A percentile compares a stretch with the other conserved stretches of the same genome.
Evolutionary conservation across 2,113 vertebrate species (phyloP).

Genomic region (Arizona elegans): DNA sequence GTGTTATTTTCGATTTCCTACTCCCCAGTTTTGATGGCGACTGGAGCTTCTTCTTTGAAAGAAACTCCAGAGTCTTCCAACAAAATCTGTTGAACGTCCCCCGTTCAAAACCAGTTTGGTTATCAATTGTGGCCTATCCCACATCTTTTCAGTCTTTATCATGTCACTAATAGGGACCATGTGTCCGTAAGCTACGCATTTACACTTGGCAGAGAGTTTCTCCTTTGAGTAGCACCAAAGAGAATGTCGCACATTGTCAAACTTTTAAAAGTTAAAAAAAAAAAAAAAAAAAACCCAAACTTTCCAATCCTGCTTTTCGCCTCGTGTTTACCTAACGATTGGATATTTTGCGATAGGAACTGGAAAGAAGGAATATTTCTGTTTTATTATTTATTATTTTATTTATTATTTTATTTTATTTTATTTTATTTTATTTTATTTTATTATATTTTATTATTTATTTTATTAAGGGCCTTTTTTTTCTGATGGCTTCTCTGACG

Average conservation of each 20-base stretch:
- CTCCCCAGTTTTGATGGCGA: not conserved
- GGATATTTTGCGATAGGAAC: not conserved
- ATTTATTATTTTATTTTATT: too few species aligned
- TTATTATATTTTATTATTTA: not conserved
- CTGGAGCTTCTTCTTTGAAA: not conserved
- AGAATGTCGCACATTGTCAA: not conserved
- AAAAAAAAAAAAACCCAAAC: too few species aligned
- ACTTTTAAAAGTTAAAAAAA: not conserved
- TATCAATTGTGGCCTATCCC: not conserved
- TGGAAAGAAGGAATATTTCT: not conserved
- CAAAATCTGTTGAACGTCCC: not conserved
- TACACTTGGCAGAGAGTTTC: not conserved
- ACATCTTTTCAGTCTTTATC: not conserved
- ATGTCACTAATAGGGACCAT: not conserved
- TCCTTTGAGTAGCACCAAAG: rapidly evolving
- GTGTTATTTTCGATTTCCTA: not conserved
- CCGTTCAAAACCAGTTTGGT: not conserved
- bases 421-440: too few species aligned
- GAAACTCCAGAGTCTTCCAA: not conserved
- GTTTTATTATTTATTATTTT: not conserved
- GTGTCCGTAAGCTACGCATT: rapidly evolving
- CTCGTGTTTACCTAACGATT: too few species aligned
- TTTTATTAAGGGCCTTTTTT: constrained; percentile 34
- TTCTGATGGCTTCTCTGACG: not conserved
- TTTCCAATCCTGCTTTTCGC: not conserved